phyloP scores from a whole-genome alignment of 2,888 invertebrate genomes.

The Ethmia dodecea region DNA sequence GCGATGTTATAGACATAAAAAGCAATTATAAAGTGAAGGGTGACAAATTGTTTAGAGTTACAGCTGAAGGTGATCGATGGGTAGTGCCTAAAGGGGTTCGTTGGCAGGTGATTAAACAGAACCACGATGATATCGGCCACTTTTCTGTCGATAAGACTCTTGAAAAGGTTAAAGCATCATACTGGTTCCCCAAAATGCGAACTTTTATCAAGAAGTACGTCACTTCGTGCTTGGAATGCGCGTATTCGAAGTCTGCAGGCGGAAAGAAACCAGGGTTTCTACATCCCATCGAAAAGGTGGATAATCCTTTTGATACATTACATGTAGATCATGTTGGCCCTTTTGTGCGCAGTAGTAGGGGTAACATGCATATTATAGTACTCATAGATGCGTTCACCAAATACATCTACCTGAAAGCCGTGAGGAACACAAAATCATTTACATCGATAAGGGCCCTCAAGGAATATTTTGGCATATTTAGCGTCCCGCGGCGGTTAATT shows the following conservation, averaged over 20 bases:
- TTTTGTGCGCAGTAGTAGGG: neutral
- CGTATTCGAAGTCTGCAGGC: slow-evolving; percentile 12
- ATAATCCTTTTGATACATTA: slow-evolving; percentile 8
- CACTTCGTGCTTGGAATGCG: slow-evolving; percentile 15
- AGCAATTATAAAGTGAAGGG: slow-evolving; percentile 10
- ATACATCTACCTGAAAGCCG: slow-evolving; percentile 7
- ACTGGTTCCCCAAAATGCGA: slow-evolving; percentile 18
- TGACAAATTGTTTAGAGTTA: slow-evolving; percentile 9
- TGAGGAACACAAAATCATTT: slow-evolving; percentile 1
- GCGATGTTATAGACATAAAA: slow-evolving; percentile 11
- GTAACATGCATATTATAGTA: slow-evolving; percentile 6
- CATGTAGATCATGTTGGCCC: slow-evolving; percentile 9
- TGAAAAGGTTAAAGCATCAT: slow-evolving; percentile 10
- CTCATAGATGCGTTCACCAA: slow-evolving; percentile 4
- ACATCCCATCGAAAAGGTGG: slow-evolving; percentile 7
- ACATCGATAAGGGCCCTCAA: neutral
- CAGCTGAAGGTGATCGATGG: slow-evolving; percentile 10
- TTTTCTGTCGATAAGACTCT: slow-evolving; percentile 14
- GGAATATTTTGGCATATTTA: neutral
- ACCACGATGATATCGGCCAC: slow-evolving; percentile 17
- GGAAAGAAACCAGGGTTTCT: slow-evolving; percentile 12
- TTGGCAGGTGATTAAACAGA: slow-evolving; percentile 13
- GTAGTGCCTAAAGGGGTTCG: slow-evolving; percentile 3
- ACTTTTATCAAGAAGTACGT: slow-evolving; percentile 15
- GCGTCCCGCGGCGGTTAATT: neutral